phyloP scores from a whole-genome alignment of 2,888 invertebrate genomes.

The Gerosis bhagava region DNA sequence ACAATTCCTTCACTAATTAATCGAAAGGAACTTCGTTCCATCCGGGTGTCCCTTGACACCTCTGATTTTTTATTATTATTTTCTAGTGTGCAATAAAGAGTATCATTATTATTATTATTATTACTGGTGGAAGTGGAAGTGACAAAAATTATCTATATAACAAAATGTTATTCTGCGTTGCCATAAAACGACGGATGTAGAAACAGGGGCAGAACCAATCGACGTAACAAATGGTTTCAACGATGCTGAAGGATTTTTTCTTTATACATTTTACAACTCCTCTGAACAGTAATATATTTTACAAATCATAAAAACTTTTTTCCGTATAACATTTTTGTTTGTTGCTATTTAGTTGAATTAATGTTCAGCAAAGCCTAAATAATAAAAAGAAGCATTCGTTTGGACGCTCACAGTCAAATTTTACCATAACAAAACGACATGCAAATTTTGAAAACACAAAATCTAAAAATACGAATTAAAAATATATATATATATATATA shows the following conservation, averaged over 20 bases:
- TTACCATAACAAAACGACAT: constrained; percentile 32
- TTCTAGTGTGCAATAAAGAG: too few species aligned
- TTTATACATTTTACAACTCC: constrained; percentile 23
- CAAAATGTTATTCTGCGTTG: constrained; percentile 45
- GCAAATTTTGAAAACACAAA: constrained; percentile 32
- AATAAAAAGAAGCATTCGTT: constrained; percentile 67
- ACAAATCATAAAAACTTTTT: too few species aligned
- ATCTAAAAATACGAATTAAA: constrained; percentile 5
- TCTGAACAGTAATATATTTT: too few species aligned
- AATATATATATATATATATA: too few species aligned
- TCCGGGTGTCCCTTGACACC: too few species aligned
- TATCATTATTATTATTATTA: too few species aligned
- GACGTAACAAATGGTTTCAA: constrained; percentile 55
- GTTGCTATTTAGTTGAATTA: constrained; percentile 2
- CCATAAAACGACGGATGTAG: constrained; percentile 36
- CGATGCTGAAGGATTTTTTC: constrained; percentile 46
- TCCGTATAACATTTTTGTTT: too few species aligned
- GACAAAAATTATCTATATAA: too few species aligned
- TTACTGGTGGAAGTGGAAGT: too few species aligned
- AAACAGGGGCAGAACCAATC: constrained; percentile 64
- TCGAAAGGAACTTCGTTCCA: too few species aligned
- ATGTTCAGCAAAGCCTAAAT: constrained; percentile 71
- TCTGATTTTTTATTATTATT: too few species aligned
- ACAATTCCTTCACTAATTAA: too few species aligned
- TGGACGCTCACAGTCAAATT: constrained; percentile 39